phyloP scores from a whole-genome alignment of 2,113 vertebrate genomes.

The Naja naja region DNA sequence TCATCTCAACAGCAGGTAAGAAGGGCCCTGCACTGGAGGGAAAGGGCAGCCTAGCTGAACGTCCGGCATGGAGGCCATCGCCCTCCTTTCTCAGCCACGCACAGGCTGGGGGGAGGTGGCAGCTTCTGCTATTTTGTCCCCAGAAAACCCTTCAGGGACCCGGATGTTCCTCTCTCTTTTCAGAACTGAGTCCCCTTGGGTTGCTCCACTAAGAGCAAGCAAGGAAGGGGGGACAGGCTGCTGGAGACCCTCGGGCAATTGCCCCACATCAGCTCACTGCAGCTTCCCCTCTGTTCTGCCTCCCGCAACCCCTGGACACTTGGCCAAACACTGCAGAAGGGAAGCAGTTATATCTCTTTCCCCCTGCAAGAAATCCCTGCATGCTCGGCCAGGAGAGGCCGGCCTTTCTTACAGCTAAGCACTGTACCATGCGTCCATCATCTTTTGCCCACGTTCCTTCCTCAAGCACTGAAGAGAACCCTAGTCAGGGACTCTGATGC shows the following conservation, averaged over 20 bases:
- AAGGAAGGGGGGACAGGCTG: neutral
- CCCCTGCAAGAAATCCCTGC: neutral
- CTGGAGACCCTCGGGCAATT: neutral
- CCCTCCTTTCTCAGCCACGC: neutral
- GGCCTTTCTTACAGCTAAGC: neutral
- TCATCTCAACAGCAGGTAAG: slow-evolving; percentile 81
- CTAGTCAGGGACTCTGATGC: neutral
- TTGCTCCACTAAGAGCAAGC: neutral
- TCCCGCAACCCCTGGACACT: neutral
- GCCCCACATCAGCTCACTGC: neutral
- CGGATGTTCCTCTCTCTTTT: neutral
- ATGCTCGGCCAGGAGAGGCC: neutral
- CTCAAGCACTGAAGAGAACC: neutral
- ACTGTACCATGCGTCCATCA: neutral
- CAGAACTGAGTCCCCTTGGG: neutral
- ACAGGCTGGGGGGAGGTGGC: neutral
- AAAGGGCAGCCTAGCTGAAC: neutral
- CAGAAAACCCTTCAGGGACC: neutral
- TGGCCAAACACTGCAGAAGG: neutral
- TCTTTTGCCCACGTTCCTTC: neutral
- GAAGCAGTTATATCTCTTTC: neutral
- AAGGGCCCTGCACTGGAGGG: neutral
- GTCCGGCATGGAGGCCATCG: neutral
- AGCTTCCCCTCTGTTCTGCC: neutral
- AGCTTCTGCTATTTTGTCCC: neutral